Evolutionary conservation across 2,797 vertebrate genomes (phyloP).

Genomic region (Lepilemur ruficaudatus): DNA sequence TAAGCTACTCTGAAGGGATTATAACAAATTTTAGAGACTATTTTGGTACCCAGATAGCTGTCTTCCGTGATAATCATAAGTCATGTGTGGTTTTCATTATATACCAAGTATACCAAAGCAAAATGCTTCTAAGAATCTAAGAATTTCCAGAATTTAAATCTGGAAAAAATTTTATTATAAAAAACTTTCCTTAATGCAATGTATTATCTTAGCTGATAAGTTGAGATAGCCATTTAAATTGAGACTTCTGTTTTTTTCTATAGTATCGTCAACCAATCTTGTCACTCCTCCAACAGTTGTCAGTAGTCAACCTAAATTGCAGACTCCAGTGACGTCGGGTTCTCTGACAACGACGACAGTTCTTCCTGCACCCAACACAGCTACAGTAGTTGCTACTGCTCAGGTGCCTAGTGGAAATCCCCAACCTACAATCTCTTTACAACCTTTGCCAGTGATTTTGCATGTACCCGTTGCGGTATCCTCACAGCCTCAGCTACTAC

Average conservation of each 20-base stretch:
- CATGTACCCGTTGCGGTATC: conserved; percentile 88
- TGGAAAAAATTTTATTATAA: background rate
- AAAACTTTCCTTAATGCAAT: background rate
- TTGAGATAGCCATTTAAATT: background rate
- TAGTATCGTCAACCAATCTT: conserved; percentile 82
- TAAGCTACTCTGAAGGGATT: conserved; percentile 17
- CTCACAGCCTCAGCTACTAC: conserved; percentile 88
- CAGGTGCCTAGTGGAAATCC: conserved; percentile 88
- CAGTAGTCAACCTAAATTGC: conserved; percentile 83
- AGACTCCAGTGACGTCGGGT: conserved; percentile 82
- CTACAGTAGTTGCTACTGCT: conserved; percentile 88
- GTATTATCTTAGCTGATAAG: background rate
- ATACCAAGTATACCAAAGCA: background rate
- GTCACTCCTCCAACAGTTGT: conserved; percentile 79
- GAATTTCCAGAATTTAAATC: conserved; percentile 20
- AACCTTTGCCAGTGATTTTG: conserved; percentile 87
- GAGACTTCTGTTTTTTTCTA: background rate
- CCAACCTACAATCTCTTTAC: conserved; percentile 89
- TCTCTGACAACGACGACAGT: conserved; percentile 84
- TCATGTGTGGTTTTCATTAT: background rate
- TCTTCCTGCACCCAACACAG: conserved; percentile 84
- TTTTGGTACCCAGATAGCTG: background rate
- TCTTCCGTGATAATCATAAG: background rate
- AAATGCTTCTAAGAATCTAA: conserved; percentile 29
- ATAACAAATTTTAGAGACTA: conserved; percentile 21